phyloP scores from a whole-genome alignment of 2,113 vertebrate genomes.

The Fregetta grallaria region DNA sequence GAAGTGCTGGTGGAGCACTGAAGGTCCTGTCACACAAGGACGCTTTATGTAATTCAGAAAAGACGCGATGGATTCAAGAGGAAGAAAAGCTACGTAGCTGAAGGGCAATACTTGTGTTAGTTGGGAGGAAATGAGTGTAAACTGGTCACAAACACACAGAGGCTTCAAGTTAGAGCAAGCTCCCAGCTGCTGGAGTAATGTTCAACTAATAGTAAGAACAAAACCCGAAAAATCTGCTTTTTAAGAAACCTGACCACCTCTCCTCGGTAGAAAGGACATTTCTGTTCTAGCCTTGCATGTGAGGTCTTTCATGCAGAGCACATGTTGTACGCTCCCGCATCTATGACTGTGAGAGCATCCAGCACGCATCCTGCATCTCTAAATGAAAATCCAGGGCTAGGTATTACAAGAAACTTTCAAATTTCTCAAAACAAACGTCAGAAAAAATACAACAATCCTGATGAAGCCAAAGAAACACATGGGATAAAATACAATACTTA shows the following conservation, averaged over 20 bases:
- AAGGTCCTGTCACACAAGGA: not conserved
- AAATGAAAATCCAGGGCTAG: not conserved
- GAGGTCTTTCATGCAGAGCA: not conserved
- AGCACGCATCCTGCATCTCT: not conserved
- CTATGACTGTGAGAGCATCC: not conserved
- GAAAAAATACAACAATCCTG: not conserved
- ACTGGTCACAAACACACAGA: not conserved
- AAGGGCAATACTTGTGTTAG: not conserved
- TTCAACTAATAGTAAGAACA: not conserved
- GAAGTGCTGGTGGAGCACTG: not conserved
- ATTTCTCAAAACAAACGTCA: not conserved
- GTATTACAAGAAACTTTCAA: not conserved
- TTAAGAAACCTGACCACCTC: not conserved
- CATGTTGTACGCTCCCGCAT: not conserved
- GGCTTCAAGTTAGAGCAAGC: not conserved
- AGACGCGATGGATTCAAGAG: not conserved
- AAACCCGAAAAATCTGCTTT: not conserved
- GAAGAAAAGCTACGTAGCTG: not conserved
- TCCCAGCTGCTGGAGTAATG: not conserved
- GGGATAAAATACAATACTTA: not conserved
- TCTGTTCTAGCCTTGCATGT: not conserved
- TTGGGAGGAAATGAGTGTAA: not conserved
- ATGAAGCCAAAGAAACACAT: not conserved
- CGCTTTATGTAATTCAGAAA: not conserved
- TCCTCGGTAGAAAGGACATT: not conserved